Conservation (phyloP, 2,888 invertebrate species). For the Hofmannophila pseudospretella region DNA sequence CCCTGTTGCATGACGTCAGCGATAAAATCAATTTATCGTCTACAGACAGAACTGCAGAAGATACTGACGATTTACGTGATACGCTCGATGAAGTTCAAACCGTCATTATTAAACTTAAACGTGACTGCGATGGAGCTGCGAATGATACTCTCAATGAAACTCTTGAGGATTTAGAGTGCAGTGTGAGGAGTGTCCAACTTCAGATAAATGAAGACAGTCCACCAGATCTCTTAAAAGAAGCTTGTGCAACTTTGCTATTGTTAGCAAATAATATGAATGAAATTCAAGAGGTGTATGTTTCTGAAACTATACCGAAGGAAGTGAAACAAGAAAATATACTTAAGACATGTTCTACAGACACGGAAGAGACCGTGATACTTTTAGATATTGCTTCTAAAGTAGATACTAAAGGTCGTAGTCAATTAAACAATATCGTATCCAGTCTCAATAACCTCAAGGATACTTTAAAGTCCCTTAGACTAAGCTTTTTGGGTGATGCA, state of each 20-base stretch:
- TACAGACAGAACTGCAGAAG: conserved; percentile 28
- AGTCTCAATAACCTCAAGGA: conserved; percentile 40
- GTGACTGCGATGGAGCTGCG: conserved; percentile 48
- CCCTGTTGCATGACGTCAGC: conserved; percentile 48
- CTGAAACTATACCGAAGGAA: conserved; percentile 20
- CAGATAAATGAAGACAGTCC: conserved; percentile 64
- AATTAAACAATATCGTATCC: conserved; percentile 29
- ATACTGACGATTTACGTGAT: conserved; percentile 46
- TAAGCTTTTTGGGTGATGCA: conserved; percentile 38
- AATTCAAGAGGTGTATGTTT: conserved; percentile 30
- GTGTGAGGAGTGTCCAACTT: conserved; percentile 69
- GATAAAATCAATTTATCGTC: conserved; percentile 35
- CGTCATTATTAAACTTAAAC: conserved; percentile 63
- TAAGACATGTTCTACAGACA: conserved; percentile 41
- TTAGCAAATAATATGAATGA: conserved; percentile 52
- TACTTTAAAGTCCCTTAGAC: conserved; percentile 41
- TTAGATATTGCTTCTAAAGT: conserved; percentile 58
- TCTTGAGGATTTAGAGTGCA: conserved; percentile 72
- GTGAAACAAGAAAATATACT: conserved; percentile 28
- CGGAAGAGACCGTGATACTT: conserved; percentile 48
- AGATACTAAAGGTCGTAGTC: conserved; percentile 34
- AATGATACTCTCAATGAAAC: conserved; percentile 65
- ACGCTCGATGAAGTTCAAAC: conserved; percentile 67
- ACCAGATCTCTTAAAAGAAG: conserved; percentile 54
- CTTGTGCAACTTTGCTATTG: conserved; percentile 57